Evolutionary conservation across 2,888 invertebrate genomes (phyloP), one percentile per base, ranked within the genome.

Genomic region (Achlya flavicornis): DNA sequence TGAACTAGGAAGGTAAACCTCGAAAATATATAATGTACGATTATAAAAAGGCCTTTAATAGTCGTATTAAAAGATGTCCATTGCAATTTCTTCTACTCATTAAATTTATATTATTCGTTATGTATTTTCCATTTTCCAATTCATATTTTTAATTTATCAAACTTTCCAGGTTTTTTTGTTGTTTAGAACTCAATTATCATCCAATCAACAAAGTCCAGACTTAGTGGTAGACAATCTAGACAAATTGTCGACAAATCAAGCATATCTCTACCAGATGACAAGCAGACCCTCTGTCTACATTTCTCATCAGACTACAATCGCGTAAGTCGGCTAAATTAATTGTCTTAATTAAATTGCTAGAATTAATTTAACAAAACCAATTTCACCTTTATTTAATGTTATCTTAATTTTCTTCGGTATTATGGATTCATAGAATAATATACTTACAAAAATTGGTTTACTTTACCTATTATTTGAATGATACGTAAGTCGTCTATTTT

Each of bases 241-340:
- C 53, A 53, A 53, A 53, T 53, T 53, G 53, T 53, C 53, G 53
- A 53, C 53, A 53, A 53, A 53, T 53, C 53, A 53, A 53, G 53
- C 53, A 53, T 53, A 53, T 53, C 48, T 48, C 53, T 19, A 53
- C 19, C 19, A 53, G 19, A 53, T 19, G 53, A 53, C 53, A 53
- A 53, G 16, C 53, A 53, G 53, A 53, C 53, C n/a, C 19, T 19
- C 53, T 19, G 53, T 53, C 53, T 7, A 53, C 53, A 53, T 53
- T 53, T 53, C 53, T 53, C 16, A 53, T 53, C 10, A 53, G 53
- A 19, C 53, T 6, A 53, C 53, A 53, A 53, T 53, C 53, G 53
- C 3, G 53, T 53, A 53, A 53, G 53, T 53, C 7, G 16, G 19
- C 19, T 19, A 53, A 53, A 53, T 53, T 53, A 53, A 53, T 19